These are phyloP conservation scores for Cyanistes caeruleus DNA, from an alignment of 2,113 vertebrate species.

Conservation along the genomic window DNA sequence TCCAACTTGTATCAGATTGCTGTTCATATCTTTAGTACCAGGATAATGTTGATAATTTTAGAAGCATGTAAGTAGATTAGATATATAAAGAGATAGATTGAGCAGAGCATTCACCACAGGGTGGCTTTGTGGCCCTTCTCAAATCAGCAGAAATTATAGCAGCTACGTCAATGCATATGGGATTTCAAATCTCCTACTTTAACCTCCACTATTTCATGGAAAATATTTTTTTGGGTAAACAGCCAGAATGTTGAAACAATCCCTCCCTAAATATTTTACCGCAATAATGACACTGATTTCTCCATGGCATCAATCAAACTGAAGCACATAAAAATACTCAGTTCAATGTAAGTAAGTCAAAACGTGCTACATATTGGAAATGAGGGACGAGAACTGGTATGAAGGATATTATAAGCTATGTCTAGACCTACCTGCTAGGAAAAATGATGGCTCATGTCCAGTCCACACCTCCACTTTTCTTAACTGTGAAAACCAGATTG, in stretches of 20 bases:
- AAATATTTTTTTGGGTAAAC: constrained; percentile 49
- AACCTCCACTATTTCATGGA: not conserved
- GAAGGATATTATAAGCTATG: constrained; percentile 28
- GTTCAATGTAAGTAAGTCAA: constrained; percentile 12
- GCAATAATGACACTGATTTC: constrained; percentile 32
- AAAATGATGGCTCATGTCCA: constrained; percentile 46
- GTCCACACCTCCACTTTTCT: constrained; percentile 41
- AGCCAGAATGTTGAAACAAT: constrained; percentile 37
- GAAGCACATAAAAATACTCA: not conserved
- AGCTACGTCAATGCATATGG: not conserved
- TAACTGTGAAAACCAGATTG: constrained; percentile 43
- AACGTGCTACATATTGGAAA: constrained; percentile 19
- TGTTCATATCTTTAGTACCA: not conserved
- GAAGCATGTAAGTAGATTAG: not conserved
- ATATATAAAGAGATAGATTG: not conserved
- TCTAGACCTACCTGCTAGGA: constrained; percentile 66
- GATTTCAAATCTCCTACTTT: constrained; percentile 37
- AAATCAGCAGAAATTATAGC: constrained; percentile 15
- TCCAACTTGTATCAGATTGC: not conserved
- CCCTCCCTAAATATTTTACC: constrained; percentile 25
- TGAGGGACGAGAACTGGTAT: not conserved
- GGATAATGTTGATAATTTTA: not conserved
- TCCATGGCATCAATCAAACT: constrained; percentile 16
- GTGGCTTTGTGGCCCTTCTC: constrained; percentile 2
- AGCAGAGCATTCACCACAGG: not conserved